Percentiles rank a stretch among this genome's conserved stretches.
These are phyloP conservation scores for Brachionus asplanchnoidis DNA, from an alignment of 1,140 invertebrate species.

Conservation along the genomic window DNA sequence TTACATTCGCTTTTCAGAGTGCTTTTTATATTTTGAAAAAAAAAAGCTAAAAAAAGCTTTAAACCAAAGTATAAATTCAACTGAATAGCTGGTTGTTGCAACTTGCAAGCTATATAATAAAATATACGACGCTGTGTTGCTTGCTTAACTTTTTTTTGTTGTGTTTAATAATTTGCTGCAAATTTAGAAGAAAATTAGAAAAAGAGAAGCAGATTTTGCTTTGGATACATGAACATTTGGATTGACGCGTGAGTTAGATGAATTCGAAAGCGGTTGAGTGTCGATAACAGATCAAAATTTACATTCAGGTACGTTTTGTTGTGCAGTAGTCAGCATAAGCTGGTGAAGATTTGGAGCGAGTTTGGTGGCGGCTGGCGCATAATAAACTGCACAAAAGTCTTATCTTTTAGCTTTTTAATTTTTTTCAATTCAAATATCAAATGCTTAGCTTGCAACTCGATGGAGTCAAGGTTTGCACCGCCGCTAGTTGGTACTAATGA, in stretches of 20 bases:
- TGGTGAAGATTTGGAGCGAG: background rate
- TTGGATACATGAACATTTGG: background rate
- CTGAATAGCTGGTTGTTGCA: constrained; percentile 30
- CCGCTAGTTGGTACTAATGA: constrained; percentile 25
- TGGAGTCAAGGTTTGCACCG: constrained; percentile 30
- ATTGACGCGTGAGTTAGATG: constrained; percentile 16
- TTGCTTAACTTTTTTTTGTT: background rate
- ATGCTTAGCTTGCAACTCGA: constrained; percentile 32
- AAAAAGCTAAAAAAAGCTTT: constrained; percentile 7
- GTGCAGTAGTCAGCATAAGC: background rate
- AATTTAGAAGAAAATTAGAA: background rate
- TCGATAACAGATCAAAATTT: background rate
- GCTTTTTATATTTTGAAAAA: background rate
- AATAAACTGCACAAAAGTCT: background rate
- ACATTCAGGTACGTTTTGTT: background rate
- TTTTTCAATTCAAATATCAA: background rate
- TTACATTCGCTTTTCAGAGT: background rate
- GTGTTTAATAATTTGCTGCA: background rate
- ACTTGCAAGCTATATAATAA: constrained; percentile 33
- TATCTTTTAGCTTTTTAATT: background rate
- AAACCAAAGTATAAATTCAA: constrained; percentile 9
- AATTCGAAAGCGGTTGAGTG: background rate
- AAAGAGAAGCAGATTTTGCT: background rate
- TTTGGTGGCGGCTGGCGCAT: background rate
- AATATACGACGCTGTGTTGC: constrained; percentile 35